Base-by-base conservation (phyloP, 2,113 vertebrate genomes). In the Gobio gobio region DNA sequence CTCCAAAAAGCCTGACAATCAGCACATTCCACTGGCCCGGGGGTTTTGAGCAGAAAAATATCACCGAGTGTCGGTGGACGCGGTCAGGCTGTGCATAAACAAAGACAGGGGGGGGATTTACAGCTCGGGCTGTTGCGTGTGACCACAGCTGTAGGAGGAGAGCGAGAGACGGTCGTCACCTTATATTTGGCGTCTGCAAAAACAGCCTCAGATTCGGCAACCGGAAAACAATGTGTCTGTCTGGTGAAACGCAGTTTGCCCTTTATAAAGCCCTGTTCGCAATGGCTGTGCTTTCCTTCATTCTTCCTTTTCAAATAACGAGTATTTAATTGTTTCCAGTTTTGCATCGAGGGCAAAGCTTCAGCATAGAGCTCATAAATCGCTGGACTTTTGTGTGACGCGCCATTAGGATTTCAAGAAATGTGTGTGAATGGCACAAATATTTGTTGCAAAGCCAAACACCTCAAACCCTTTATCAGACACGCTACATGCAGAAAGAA, bases 1-100 rank as follows among this genome's bases (percentile, higher is more conserved):
- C 88, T 63, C 90, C 90, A 88, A 92, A 93, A 91, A 90, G 87
- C 59, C 82, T 87, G 90, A 86, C 68, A 92, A 92, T 94, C 94
- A 94, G 93, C 93, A 93, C 93, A 95, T 95, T 95, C 93, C 93
- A 88, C n/a, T 82, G 84, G 90, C 83, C 90, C 90, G 91, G 79
- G 84, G 90, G 87, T 93, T 91, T 85, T 82, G 85, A 88, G 70
- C 80, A 63, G n/a, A 89, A 84, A 87, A 83, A 86, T 66, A 83
- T 61, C 40, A 47, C 84, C 26, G 76, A 87, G 78, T 83, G 66
- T 86, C 74, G 81, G 85, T 91, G 83, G 83, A 89, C 78, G 86
- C 80, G 86, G 72, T 85, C 76, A 75, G 83, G 51, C 85, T 49
- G 83, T 49, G 66, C 66, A 89, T 89, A 88, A 90, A 88, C 88